Conservation (phyloP, 2,113 vertebrate genomes). For the Leptocoma aspasia region DNA sequence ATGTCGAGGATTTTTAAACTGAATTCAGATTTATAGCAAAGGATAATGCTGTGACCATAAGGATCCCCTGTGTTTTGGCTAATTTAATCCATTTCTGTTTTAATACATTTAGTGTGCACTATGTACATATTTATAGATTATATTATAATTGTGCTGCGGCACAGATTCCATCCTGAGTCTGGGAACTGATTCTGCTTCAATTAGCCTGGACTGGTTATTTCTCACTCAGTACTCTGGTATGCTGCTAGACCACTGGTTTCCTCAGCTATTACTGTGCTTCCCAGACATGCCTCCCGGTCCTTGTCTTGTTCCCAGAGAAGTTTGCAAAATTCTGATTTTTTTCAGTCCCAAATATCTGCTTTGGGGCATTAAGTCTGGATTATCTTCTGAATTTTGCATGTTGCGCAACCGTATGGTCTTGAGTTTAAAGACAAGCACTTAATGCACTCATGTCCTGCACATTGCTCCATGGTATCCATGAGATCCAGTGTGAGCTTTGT, state of each 20-base stretch:
- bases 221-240: not conserved
- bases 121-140: not conserved
- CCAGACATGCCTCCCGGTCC: not conserved
- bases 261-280: not conserved
- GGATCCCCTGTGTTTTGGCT: not conserved
- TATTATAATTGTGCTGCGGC: not conserved
- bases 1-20: not conserved
- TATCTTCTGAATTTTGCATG: not conserved
- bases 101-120: not conserved
- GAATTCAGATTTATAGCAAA: not conserved
- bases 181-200: not conserved
- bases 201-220: not conserved
- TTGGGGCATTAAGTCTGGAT: not conserved
- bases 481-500: not conserved
- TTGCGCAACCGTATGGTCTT: not conserved
- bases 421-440: not conserved
- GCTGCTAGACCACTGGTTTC: not conserved
- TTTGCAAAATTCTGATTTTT: not conserved
- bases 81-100: not conserved
- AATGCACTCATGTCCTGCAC: too few relatives aligned
- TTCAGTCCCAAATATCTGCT: not conserved
- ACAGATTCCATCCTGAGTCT: not conserved
- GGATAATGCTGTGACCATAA: not conserved
- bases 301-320: not conserved
- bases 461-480: not conserved